Base-by-base conservation (phyloP, 1,140 invertebrate genomes). In the Ptiloglossa arizonensis region DNA sequence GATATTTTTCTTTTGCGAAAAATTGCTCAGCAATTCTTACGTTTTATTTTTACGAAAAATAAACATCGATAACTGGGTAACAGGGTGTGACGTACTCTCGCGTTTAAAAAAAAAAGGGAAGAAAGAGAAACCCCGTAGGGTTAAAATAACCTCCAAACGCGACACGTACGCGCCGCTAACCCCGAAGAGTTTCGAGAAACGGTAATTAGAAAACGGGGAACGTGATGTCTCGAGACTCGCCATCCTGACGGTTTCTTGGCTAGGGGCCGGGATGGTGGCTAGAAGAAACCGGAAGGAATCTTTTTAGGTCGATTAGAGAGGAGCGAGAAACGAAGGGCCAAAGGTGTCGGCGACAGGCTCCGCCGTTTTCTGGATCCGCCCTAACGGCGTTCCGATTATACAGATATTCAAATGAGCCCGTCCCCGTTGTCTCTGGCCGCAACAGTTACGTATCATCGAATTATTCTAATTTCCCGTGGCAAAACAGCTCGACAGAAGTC, bases 371-470 rank as follows among this genome's bases (percentile, higher is more conserved):
- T 88, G 87, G 90, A 86, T 90, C 89, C 90, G 90, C 90, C 90
- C 90, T 88, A 91, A 91, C 90, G 89, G 72, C 90, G 90, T 91
- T 88, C 89, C 89, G 89, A 91, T 91, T 91, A 91, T 91, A 90
- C 90, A 90, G 83, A 91, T 91, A 91, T 91, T 91, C 86, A 91
- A 91, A 91, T 91, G 78, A 91, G 71, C 56, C 80, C 83, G 76
- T 67, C 84, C 80, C 80, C 60, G 80, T 67, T 64, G 78, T 85
- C 86, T 91, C 91, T 92, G 91, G 79, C 82, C 89, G 91, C 90
- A 92, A 92, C 91, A 92, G 91, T 92, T 92, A 92, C 91, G 90
- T 91, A 92, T 92, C 86, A 92, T 92, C 88, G 89, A 91, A 92
- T 91, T 92, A 92, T 92, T 92, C 88, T 92, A 92, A 92, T 92